A percentile compares a stretch with the other conserved stretches of the same genome.
Evolutionary conservation across 2,797 vertebrate genomes (phyloP).

Genomic region (Peromyscus attwateri): DNA sequence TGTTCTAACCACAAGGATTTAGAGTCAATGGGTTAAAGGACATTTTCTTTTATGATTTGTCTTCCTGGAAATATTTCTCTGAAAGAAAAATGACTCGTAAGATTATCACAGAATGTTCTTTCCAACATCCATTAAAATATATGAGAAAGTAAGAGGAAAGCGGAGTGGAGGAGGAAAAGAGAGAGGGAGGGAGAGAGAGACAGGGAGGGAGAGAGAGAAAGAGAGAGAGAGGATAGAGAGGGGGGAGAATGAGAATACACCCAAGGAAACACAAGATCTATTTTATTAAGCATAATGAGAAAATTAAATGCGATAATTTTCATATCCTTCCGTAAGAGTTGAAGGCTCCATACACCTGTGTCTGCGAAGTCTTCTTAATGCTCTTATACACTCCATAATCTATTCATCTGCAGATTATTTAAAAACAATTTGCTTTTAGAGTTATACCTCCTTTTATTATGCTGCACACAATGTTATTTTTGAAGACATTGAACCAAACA

Average conservation of each 20-base stretch:
- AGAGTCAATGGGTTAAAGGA: not conserved
- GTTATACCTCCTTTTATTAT: not conserved
- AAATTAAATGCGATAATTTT: not conserved
- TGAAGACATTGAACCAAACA: not conserved
- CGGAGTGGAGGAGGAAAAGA: not conserved
- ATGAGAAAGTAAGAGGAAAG: not conserved
- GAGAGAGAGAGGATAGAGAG: not conserved
- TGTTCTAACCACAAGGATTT: not conserved
- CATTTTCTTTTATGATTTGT: conserved; percentile 42
- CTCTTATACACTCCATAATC: not conserved
- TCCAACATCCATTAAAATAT: not conserved
- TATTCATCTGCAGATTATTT: not conserved
- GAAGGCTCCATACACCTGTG: rapidly evolving
- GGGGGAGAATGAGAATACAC: not conserved
- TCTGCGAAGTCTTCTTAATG: rapidly evolving
- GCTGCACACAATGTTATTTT: not conserved
- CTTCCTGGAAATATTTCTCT: conserved; percentile 25
- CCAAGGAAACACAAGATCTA: not conserved
- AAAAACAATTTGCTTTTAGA: not conserved
- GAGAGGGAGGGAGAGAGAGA: not conserved
- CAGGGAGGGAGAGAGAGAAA: not conserved
- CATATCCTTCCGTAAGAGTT: not conserved
- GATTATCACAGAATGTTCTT: not conserved
- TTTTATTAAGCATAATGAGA: not conserved
- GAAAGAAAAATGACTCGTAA: conserved; percentile 14